Evolutionary conservation across 1,140 invertebrate genomes (phyloP).

Genomic region (Diabrotica virgifera): DNA sequence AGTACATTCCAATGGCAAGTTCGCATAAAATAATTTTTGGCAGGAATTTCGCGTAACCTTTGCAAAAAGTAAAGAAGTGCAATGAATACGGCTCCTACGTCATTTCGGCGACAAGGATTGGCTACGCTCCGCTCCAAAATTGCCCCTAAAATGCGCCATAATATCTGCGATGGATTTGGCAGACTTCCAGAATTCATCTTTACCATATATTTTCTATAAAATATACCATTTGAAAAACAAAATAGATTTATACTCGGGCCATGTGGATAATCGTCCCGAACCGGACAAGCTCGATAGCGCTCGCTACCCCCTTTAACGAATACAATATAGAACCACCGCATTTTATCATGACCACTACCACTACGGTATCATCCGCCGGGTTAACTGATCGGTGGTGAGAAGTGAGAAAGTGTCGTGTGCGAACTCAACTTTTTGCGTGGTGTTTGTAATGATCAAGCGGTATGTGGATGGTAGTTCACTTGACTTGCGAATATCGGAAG

Average conservation of each 20-base stretch:
- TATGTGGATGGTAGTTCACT: conserved; percentile 2
- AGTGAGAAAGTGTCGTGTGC: conserved; percentile 9
- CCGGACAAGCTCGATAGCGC: conserved; percentile 19
- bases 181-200: not conserved
- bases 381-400: conserved; percentile 15
- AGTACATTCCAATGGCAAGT: too few species aligned
- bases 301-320: conserved; percentile 25
- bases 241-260: conserved; percentile 19
- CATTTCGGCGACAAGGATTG: too few species aligned
- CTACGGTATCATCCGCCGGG: conserved; percentile 24
- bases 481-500: not conserved
- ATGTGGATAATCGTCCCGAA: conserved; percentile 24
- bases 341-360: conserved; percentile 24
- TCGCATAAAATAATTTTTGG: too few species aligned
- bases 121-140: too few species aligned
- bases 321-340: conserved; percentile 25
- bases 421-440: conserved; percentile 22
- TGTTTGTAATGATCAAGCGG: conserved; percentile 4
- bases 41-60: too few species aligned
- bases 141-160: too few species aligned
- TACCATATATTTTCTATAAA: not conserved
- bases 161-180: not conserved
- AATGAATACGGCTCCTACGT: too few species aligned
- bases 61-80: too few species aligned
- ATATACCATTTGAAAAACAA: conserved; percentile 13